phyloP scores from a whole-genome alignment of 2,113 vertebrate genomes.

The Fregata magnificens region DNA sequence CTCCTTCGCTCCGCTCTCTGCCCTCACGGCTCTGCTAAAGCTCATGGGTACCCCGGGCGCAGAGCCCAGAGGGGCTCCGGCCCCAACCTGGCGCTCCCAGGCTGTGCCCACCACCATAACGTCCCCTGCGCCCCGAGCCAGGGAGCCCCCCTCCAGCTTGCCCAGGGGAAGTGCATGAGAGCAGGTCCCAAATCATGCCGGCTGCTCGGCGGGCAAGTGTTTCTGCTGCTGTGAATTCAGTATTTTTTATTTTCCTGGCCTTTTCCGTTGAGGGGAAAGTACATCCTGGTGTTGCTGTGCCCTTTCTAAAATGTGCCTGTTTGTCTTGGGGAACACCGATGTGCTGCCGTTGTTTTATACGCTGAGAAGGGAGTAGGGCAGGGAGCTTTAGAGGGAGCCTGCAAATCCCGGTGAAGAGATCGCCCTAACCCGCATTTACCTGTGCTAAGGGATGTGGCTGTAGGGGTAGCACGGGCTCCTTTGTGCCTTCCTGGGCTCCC shows the following conservation, averaged over 20 bases:
- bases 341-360: fast-evolving
- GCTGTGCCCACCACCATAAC: not conserved
- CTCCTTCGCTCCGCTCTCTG: not conserved
- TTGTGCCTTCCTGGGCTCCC: not conserved
- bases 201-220: not conserved
- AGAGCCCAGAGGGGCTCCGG: not conserved
- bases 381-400: not conserved
- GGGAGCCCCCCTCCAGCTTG: not conserved
- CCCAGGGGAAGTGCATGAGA: fast-evolving
- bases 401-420: not conserved
- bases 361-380: fast-evolving
- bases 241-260: not conserved
- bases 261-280: not conserved
- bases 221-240: not conserved
- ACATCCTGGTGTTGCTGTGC: fast-evolving
- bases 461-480: fast-evolving
- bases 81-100: not conserved
- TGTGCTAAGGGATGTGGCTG: fast-evolving
- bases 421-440: fast-evolving
- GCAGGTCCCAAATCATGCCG: fast-evolving
- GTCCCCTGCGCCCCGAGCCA: not conserved
- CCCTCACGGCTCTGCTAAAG: too few relatives aligned
- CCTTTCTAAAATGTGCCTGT: not conserved
- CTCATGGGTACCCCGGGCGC: not conserved
- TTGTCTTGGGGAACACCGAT: fast-evolving